Conservation (phyloP, 2,113 vertebrate genomes). For the Bubalus kerabau region DNA sequence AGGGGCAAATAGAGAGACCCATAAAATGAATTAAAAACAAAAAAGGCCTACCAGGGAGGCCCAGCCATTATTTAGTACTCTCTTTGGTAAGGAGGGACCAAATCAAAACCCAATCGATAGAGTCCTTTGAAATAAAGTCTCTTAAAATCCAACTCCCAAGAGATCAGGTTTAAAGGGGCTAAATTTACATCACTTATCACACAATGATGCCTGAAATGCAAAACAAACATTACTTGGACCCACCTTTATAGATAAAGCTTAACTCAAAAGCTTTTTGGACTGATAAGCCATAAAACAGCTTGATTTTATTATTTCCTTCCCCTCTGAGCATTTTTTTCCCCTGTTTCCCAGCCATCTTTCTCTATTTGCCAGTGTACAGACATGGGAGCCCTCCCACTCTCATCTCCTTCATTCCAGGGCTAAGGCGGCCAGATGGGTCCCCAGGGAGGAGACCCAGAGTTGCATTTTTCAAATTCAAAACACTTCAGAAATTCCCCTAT, state of each 20-base stretch:
- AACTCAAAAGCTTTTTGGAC: conserved; percentile 54
- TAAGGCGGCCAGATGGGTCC: fast-evolving
- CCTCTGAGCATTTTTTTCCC: background rate
- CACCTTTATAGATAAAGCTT: conserved; percentile 38
- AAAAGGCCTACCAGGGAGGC: conserved; percentile 47
- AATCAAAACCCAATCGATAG: conserved; percentile 77
- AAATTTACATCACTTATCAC: conserved; percentile 67
- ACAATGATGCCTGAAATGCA: conserved; percentile 50
- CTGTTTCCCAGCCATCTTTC: background rate
- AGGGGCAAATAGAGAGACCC: background rate
- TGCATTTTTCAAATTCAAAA: background rate
- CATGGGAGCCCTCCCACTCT: background rate
- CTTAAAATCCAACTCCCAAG: conserved; percentile 68
- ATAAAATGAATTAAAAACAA: conserved; percentile 38
- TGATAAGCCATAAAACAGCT: background rate
- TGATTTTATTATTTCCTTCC: conserved; percentile 48
- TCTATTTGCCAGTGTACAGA: background rate
- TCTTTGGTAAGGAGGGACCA: conserved; percentile 65
- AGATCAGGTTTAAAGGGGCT: conserved; percentile 61
- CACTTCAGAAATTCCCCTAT: background rate
- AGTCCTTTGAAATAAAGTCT: conserved; percentile 75
- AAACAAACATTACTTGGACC: conserved; percentile 44
- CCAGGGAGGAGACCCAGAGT: background rate
- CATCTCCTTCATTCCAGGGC: background rate
- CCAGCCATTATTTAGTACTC: conserved; percentile 53